phyloP scores from a whole-genome alignment of 92 coral and sea anemone genomes.

The Blastomussa wellsi region DNA sequence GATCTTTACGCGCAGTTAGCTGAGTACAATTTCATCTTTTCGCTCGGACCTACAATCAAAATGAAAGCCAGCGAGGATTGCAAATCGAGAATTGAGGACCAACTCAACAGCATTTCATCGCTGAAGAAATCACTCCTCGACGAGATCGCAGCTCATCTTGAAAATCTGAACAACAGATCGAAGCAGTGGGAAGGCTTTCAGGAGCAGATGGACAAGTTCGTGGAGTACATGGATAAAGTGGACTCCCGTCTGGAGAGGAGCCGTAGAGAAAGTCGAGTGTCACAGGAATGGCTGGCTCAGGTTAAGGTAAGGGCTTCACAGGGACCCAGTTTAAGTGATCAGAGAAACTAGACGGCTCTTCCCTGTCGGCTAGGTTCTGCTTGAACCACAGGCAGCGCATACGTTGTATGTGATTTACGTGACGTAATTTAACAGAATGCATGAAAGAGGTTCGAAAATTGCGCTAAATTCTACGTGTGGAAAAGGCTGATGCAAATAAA shows the following conservation, averaged over 20 bases:
- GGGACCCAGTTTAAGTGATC: not conserved
- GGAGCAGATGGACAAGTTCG: conserved; percentile 83
- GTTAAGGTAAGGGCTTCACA: conserved; percentile 62
- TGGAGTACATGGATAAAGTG: conserved; percentile 85
- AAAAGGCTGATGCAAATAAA: too few species aligned
- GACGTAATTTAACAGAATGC: too few species aligned
- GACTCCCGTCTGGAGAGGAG: conserved; percentile 72
- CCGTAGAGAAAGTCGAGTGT: conserved; percentile 72
- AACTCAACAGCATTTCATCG: conserved; percentile 71
- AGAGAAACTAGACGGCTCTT: not conserved
- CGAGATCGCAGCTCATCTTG: conserved; percentile 76
- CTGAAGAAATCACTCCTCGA: conserved; percentile 79
- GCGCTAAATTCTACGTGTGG: too few species aligned
- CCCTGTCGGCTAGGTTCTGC: too few species aligned
- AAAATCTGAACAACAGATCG: conserved; percentile 63
- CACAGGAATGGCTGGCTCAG: conserved; percentile 92
- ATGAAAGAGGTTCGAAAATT: too few species aligned
- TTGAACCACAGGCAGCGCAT: too few species aligned
- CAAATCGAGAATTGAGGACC: conserved; percentile 78
- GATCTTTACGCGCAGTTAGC: conserved; percentile 62
- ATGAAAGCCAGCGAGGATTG: conserved; percentile 79
- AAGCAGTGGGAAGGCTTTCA: conserved; percentile 88
- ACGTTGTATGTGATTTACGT: too few species aligned
- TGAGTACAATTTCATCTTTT: conserved; percentile 70
- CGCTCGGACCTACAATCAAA: conserved; percentile 78